These are phyloP conservation scores for Apostichopus californicus DNA, from an alignment of 35 echinoderm and acorn worm species.

Conservation along the genomic window DNA sequence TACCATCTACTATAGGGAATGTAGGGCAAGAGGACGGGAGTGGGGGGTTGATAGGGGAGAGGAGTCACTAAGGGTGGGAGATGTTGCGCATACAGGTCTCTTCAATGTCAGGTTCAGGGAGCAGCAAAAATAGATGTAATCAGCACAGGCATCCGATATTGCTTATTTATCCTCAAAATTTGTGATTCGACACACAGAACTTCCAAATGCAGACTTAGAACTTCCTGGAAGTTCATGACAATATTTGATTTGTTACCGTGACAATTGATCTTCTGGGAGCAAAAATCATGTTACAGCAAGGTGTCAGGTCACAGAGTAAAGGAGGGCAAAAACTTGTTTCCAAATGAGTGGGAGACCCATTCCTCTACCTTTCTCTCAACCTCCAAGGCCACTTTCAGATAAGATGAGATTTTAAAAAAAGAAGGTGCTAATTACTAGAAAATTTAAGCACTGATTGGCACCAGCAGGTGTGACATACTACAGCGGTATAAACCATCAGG, in stretches of 20 bases:
- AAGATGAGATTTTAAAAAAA: conserved; percentile 38
- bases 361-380: conserved; percentile 4
- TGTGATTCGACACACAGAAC: not conserved
- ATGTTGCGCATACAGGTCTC: too few relatives aligned
- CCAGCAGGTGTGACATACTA: conserved; percentile 40
- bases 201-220: not conserved
- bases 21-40: too few relatives aligned
- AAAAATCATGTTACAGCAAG: conserved; percentile 30
- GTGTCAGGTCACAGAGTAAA: conserved; percentile 11
- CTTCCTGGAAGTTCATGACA: conserved; percentile 29
- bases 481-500: conserved; percentile 18
- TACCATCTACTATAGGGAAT: too few relatives aligned
- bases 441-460: conserved; percentile 46
- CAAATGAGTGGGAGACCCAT: not conserved
- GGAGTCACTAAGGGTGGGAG: too few relatives aligned
- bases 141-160: too few relatives aligned
- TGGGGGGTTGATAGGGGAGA: too few relatives aligned
- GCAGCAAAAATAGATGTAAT: too few relatives aligned
- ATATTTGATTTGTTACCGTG: conserved; percentile 35
- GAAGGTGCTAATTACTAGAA: conserved; percentile 53
- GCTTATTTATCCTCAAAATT: too few relatives aligned
- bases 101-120: too few relatives aligned
- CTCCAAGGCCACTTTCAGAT: conserved; percentile 43
- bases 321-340: conserved; percentile 9
- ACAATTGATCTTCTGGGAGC: conserved; percentile 22